Conservation (phyloP, 2,113 vertebrate genomes). For the Pygoscelis adeliae region DNA sequence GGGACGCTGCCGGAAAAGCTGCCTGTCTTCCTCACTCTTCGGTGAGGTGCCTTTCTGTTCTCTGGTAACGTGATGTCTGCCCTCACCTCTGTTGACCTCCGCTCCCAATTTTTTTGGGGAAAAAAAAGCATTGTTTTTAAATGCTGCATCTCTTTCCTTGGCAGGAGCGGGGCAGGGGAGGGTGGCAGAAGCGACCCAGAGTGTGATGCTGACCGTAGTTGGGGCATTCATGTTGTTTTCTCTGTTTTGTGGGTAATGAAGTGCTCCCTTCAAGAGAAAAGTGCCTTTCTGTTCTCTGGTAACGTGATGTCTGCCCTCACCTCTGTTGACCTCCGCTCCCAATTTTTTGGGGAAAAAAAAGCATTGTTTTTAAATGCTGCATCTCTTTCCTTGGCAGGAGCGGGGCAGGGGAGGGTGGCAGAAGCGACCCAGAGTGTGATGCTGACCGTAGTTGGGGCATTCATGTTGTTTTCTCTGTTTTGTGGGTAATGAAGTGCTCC, state of each 20-base stretch:
- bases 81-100: background rate
- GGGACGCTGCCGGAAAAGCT: background rate
- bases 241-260: too few species aligned
- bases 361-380: background rate
- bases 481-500: background rate
- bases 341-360: background rate
- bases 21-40: fast-evolving
- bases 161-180: background rate
- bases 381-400: background rate
- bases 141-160: background rate
- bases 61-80: background rate
- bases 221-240: too few species aligned
- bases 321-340: background rate
- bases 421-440: background rate
- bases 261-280: too few species aligned
- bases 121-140: background rate
- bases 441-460: background rate
- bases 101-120: background rate
- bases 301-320: background rate
- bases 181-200: background rate
- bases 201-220: background rate
- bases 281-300: background rate
- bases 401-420: background rate
- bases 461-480: background rate
- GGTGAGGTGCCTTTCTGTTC: background rate